Conservation (phyloP, 2,797 vertebrate species). For the Okamejei kenojei region DNA sequence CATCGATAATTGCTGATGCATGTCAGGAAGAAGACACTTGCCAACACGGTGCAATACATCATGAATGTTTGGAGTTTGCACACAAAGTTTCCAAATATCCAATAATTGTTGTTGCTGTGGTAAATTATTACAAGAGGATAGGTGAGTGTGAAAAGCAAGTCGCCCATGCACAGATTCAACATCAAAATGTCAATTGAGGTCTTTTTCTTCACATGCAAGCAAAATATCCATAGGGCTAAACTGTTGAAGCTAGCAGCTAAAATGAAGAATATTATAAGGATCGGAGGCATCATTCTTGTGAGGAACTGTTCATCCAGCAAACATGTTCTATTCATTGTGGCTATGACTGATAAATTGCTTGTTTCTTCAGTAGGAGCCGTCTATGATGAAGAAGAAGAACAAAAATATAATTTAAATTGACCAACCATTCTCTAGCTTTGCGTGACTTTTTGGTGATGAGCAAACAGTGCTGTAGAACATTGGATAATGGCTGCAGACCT, state of each 20-base stretch:
- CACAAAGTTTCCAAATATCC: slow-evolving; percentile 28
- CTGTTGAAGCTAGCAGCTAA: slow-evolving; percentile 13
- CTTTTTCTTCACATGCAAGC: slow-evolving; percentile 11
- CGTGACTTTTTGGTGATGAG: background rate
- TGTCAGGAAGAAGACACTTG: slow-evolving; percentile 2
- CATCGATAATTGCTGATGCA: background rate
- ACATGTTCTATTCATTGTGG: background rate
- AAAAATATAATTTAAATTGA: background rate
- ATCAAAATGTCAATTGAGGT: slow-evolving; percentile 15
- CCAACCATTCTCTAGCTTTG: background rate
- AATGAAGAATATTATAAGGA: background rate
- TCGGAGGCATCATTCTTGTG: slow-evolving; percentile 23
- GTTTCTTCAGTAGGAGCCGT: background rate
- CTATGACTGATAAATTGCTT: background rate
- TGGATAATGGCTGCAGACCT: background rate
- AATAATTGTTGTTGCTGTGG: background rate
- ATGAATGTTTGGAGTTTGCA: slow-evolving; percentile 22
- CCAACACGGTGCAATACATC: background rate
- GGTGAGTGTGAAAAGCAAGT: background rate
- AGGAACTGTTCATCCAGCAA: slow-evolving; percentile 3
- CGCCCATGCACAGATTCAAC: background rate
- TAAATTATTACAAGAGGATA: background rate
- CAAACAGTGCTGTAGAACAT: background rate
- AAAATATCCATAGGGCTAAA: background rate
- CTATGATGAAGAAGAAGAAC: background rate